Evolutionary conservation across 2,888 invertebrate genomes (phyloP).

Genomic region (Ditylenchus weischeri): DNA sequence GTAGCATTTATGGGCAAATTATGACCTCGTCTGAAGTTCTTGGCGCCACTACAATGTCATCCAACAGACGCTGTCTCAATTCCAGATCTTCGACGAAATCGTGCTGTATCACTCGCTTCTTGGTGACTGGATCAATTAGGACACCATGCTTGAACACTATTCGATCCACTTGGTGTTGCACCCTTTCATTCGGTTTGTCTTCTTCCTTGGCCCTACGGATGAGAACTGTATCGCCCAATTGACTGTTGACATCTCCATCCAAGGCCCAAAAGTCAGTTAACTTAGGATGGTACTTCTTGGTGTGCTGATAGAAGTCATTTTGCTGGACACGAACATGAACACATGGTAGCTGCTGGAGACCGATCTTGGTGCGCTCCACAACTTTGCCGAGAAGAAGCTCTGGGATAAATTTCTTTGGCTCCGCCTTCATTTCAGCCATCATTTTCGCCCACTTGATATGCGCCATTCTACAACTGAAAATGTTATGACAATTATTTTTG

Average conservation of each 20-base stretch:
- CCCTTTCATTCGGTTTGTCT: background rate
- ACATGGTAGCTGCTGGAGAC: slow-evolving; percentile 7
- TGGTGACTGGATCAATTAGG: slow-evolving; percentile 48
- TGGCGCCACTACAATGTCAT: slow-evolving; percentile 41
- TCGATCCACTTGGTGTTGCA: slow-evolving; percentile 9
- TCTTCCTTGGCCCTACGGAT: background rate
- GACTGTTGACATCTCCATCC: background rate
- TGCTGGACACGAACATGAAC: slow-evolving; percentile 1
- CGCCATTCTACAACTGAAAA: background rate
- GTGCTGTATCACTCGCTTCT: slow-evolving; percentile 44
- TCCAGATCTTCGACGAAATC: slow-evolving; percentile 45
- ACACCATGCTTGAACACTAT: slow-evolving; percentile 13
- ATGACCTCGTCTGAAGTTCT: too few relatives aligned
- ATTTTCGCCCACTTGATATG: background rate
- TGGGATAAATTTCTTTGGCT: background rate
- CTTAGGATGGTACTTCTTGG: background rate
- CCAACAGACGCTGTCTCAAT: slow-evolving; percentile 42
- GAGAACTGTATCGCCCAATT: slow-evolving; percentile 8
- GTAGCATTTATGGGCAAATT: too few relatives aligned
- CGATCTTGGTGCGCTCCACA: slow-evolving; percentile 7
- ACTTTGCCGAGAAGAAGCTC: slow-evolving; percentile 3
- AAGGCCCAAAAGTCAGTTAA: slow-evolving; percentile 8
- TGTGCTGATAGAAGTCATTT: slow-evolving; percentile 9
- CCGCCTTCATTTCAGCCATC: slow-evolving; percentile 2
- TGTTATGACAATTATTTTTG: too few relatives aligned